These are phyloP conservation scores for Brachionus sp. DNA, from an alignment of 1,140 invertebrate species.

Conservation along the genomic window DNA sequence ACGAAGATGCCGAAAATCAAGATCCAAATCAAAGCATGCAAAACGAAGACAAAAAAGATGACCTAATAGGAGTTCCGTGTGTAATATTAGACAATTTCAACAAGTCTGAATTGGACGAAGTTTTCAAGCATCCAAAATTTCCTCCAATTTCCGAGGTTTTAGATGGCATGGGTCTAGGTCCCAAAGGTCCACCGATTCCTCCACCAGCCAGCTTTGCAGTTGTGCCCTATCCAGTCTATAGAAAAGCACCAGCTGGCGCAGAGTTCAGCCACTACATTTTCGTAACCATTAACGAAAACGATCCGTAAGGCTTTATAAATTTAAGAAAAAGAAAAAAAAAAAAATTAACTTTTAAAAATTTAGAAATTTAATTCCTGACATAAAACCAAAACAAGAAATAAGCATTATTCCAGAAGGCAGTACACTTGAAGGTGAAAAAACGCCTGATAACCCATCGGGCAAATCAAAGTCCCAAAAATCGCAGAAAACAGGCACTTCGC, in stretches of 20 bases:
- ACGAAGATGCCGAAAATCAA: neutral
- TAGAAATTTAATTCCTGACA: conserved; percentile 54
- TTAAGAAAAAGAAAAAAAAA: neutral
- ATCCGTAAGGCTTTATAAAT: conserved; percentile 47
- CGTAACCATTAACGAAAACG: conserved; percentile 51
- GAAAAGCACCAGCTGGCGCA: conserved; percentile 51
- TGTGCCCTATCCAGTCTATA: conserved; percentile 58
- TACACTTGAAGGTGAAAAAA: conserved; percentile 36
- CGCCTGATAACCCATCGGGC: conserved; percentile 1
- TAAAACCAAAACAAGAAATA: conserved; percentile 50
- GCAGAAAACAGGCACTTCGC: neutral
- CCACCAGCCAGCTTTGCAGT: conserved; percentile 56
- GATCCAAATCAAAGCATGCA: neutral
- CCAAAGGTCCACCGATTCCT: conserved; percentile 58
- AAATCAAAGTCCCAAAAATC: neutral
- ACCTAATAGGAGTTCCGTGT: conserved; percentile 12
- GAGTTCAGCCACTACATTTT: conserved; percentile 54
- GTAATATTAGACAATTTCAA: conserved; percentile 38
- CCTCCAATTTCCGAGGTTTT: conserved; percentile 51
- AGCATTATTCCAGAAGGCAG: neutral
- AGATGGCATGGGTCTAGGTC: conserved; percentile 59
- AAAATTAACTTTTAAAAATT: neutral
- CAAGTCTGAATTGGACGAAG: conserved; percentile 16
- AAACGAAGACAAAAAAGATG: neutral
- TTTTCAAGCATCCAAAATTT: conserved; percentile 30